phyloP scores from a whole-genome alignment of 2,888 invertebrate species.

The Melanotus villosus region DNA sequence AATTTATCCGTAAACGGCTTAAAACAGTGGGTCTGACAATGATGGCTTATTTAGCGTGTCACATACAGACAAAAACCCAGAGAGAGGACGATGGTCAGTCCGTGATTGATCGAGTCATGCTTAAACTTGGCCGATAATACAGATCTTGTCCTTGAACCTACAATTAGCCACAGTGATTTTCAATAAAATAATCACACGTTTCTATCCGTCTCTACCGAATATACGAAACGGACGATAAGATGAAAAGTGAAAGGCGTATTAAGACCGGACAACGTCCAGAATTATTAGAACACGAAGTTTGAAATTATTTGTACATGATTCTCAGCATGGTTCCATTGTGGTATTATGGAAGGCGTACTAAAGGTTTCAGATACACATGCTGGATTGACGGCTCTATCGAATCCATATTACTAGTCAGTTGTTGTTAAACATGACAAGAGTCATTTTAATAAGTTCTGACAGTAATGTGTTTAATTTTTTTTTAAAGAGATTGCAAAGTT shows the following conservation, averaged over 20 bases:
- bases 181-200: background rate
- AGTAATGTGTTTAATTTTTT: conserved; percentile 22
- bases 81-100: conserved; percentile 24
- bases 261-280: conserved; percentile 12
- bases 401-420: conserved; percentile 20
- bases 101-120: conserved; percentile 48
- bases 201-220: background rate
- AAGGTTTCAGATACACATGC: conserved; percentile 6
- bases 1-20: conserved; percentile 43
- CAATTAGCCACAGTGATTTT: conserved; percentile 22
- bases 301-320: conserved; percentile 20
- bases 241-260: conserved; percentile 18
- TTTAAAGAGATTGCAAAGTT: background rate
- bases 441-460: conserved; percentile 17
- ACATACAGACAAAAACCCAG: conserved; percentile 11
- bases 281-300: conserved; percentile 14
- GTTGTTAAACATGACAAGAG: conserved; percentile 31
- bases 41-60: conserved; percentile 46
- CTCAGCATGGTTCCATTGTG: conserved; percentile 29
- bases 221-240: background rate
- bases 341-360: conserved; percentile 3
- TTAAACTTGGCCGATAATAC: conserved; percentile 37
- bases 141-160: conserved; percentile 33
- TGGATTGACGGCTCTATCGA: conserved; percentile 29
- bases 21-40: conserved; percentile 39